Evolutionary conservation across 2,797 vertebrate genomes (phyloP).

Genomic region (Amblyopsis hoosieri): DNA sequence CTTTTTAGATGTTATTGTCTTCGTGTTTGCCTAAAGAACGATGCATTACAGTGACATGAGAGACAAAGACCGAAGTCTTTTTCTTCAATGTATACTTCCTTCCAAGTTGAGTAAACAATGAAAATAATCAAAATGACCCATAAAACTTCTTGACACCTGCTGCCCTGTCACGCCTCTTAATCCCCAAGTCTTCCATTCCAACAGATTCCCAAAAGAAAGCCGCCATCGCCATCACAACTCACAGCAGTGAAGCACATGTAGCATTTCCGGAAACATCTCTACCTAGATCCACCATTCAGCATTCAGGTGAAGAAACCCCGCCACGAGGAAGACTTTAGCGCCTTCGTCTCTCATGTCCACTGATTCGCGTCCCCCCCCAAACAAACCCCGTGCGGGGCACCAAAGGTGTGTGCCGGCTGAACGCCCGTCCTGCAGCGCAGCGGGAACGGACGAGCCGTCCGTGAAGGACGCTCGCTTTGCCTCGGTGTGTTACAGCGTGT

Average conservation of each 20-base stretch:
- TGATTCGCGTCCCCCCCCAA: constrained; percentile 22
- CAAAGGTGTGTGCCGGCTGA: constrained; percentile 63
- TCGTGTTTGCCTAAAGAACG: constrained; percentile 52
- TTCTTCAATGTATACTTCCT: too few species aligned
- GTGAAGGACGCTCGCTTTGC: constrained; percentile 33
- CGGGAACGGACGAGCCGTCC: constrained; percentile 40
- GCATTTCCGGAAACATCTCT: constrained; percentile 6
- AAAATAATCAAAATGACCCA: neutral
- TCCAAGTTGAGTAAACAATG: neutral
- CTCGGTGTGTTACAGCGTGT: constrained; percentile 8
- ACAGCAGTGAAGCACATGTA: neutral
- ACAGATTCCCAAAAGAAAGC: too few species aligned
- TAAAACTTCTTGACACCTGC: too few species aligned
- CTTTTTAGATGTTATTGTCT: constrained; percentile 68
- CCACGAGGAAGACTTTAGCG: constrained; percentile 24
- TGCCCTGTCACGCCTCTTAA: too few species aligned
- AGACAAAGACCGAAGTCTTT: neutral
- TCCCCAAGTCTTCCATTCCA: too few species aligned
- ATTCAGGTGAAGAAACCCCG: constrained; percentile 22
- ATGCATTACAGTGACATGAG: constrained; percentile 12
- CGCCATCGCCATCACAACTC: too few species aligned
- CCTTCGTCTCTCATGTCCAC: constrained; percentile 70
- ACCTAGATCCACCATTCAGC: constrained; percentile 33
- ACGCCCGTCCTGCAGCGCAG: constrained; percentile 59
- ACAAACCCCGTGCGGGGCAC: constrained; percentile 41